A percentile compares a stretch with the other conserved stretches of the same genome.
Evolutionary conservation across 2,888 invertebrate genomes (phyloP).

Genomic region (Drosophila anomelani): DNA sequence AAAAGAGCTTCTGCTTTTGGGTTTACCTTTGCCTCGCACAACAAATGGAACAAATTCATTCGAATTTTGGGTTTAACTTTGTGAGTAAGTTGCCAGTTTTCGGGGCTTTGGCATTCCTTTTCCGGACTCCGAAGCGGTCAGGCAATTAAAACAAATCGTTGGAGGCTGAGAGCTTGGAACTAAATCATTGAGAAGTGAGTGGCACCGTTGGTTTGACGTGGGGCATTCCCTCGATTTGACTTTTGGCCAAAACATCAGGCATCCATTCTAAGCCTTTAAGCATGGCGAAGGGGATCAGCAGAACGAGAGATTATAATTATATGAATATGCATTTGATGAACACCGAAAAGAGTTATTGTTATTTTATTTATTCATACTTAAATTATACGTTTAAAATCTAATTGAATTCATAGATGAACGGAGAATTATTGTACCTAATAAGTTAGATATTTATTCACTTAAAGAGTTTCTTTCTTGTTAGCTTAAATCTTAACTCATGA

Average conservation of each 20-base stretch:
- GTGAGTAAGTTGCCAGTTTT: conserved; percentile 67
- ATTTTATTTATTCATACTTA: neutral
- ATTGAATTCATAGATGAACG: neutral
- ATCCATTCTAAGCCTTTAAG: conserved; percentile 34
- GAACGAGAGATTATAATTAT: conserved; percentile 22
- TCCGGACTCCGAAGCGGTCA: conserved; percentile 12
- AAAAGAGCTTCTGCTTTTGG: conserved; percentile 62
- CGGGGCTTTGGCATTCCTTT: conserved; percentile 41
- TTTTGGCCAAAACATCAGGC: conserved; percentile 31
- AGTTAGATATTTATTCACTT: neutral
- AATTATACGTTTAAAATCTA: neutral
- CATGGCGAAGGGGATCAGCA: conserved; percentile 65
- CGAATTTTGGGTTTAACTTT: conserved; percentile 69
- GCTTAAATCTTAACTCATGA: neutral
- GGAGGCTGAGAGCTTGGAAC: conserved; percentile 44
- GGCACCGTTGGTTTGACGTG: conserved; percentile 41
- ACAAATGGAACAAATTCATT: conserved; percentile 62
- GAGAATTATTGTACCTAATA: neutral
- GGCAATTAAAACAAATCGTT: conserved; percentile 69
- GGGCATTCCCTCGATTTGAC: conserved; percentile 45
- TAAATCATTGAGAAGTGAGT: conserved; percentile 54
- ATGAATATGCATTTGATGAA: conserved; percentile 5
- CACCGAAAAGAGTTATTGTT: neutral
- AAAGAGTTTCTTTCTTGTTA: neutral
- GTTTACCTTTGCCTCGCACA: neutral